Percentiles rank a stretch among this genome's conserved stretches.
These are phyloP conservation scores for Cyprinodon diabolis DNA, from an alignment of 2,797 vertebrate genomes.

Conservation along the genomic window DNA sequence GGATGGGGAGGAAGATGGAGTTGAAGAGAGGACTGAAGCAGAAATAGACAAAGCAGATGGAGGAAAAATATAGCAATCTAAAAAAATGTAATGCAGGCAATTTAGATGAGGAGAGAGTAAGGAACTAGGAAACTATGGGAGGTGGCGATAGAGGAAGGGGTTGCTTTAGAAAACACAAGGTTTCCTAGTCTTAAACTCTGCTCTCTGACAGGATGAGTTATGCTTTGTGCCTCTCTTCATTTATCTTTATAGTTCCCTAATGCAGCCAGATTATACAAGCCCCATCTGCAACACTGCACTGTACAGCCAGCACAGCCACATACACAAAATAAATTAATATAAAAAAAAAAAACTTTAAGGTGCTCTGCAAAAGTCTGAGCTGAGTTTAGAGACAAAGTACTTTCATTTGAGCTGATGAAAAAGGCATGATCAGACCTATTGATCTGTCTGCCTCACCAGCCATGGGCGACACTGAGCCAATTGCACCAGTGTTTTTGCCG, in stretches of 20 bases:
- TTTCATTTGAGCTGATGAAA: conserved; percentile 82
- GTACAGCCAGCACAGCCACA: conserved; percentile 49
- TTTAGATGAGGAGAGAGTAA: conserved; percentile 39
- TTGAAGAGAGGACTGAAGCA: conserved; percentile 13
- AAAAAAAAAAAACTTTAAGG: conserved; percentile 60
- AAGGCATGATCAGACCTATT: conserved; percentile 83
- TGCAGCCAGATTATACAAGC: conserved; percentile 81
- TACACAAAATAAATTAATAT: conserved; percentile 16
- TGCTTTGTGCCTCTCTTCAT: conserved; percentile 76
- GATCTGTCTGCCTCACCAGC: conserved; percentile 75
- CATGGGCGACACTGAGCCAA: conserved; percentile 75
- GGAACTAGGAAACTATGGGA: conserved; percentile 51
- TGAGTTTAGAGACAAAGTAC: conserved; percentile 78
- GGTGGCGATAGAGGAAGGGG: conserved; percentile 27
- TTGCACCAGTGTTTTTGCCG: conserved; percentile 74
- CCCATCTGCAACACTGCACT: conserved; percentile 68
- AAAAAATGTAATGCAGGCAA: conserved; percentile 26
- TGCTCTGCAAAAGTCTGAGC: conserved; percentile 62
- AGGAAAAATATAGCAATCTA: conserved; percentile 53
- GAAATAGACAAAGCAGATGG: conserved; percentile 51
- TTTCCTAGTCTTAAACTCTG: conserved; percentile 71
- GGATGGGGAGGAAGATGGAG: conserved; percentile 20
- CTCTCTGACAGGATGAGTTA: conserved; percentile 83
- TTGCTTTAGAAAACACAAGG: conserved; percentile 74
- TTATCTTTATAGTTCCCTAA: conserved; percentile 84